These are phyloP conservation scores for Carassius auratus DNA, from an alignment of 2,113 vertebrate species.

Conservation along the genomic window DNA sequence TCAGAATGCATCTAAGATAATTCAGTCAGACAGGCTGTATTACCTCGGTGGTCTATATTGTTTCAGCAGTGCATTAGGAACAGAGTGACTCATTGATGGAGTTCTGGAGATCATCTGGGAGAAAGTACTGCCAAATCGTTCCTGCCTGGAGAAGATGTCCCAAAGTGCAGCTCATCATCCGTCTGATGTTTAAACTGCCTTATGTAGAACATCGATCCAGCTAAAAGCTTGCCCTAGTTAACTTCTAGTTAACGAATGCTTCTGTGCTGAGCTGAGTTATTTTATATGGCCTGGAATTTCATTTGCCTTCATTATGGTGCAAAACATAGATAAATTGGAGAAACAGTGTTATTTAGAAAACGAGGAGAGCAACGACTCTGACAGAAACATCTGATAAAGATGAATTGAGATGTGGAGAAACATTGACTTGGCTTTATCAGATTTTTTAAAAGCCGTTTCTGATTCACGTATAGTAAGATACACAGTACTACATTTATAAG, in stretches of 20 bases:
- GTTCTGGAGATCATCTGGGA: slow-evolving; percentile 34
- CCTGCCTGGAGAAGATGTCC: neutral
- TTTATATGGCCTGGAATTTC: neutral
- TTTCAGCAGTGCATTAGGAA: slow-evolving; percentile 8
- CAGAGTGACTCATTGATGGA: neutral
- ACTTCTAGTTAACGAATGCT: neutral
- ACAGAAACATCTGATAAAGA: neutral
- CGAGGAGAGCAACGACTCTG: neutral
- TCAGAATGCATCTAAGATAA: slow-evolving; percentile 13
- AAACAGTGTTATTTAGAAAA: neutral
- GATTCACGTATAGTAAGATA: neutral
- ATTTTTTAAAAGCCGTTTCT: neutral
- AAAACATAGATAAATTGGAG: neutral
- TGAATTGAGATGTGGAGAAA: neutral
- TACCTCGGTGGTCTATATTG: slow-evolving; percentile 7
- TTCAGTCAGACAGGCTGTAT: neutral
- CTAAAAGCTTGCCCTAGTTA: slow-evolving; percentile 28
- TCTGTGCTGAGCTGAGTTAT: slow-evolving; percentile 1
- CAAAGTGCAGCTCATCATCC: slow-evolving; percentile 26
- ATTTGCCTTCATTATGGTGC: neutral
- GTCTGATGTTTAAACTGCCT: neutral
- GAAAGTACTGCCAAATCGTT: slow-evolving; percentile 19
- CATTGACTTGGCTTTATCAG: neutral
- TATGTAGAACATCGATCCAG: slow-evolving; percentile 30
- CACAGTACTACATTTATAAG: neutral